A percentile compares a stretch with the other conserved stretches of the same genome.
These are phyloP conservation scores for Tetragonisca angustula DNA, from an alignment of 2,888 invertebrate species.

Conservation along the genomic window DNA sequence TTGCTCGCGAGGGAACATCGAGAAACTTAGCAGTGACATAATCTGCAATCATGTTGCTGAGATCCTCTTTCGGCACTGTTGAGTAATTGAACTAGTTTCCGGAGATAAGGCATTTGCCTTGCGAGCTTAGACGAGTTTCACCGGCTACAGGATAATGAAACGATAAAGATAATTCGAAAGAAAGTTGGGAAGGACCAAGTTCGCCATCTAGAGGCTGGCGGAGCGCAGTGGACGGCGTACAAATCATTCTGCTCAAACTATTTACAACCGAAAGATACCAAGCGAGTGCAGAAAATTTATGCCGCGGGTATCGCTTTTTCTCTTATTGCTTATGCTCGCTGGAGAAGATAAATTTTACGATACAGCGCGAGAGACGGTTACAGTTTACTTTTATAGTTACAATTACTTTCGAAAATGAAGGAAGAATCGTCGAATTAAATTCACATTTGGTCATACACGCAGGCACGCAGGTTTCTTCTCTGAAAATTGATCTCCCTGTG, in stretches of 20 bases:
- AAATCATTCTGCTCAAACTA: neutral
- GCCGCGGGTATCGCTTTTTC: too few species aligned
- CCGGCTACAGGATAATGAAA: conserved; percentile 75
- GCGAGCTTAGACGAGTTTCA: conserved; percentile 39
- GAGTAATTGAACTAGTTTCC: conserved; percentile 78
- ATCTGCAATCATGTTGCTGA: conserved; percentile 44
- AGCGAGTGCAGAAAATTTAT: neutral
- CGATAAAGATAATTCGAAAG: conserved; percentile 56
- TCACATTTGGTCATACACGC: too few species aligned
- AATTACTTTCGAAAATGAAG: too few species aligned
- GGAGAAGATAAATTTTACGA: neutral
- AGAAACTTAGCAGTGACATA: conserved; percentile 56
- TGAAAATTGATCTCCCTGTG: too few species aligned
- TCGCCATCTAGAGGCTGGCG: conserved; percentile 1
- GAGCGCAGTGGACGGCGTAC: neutral
- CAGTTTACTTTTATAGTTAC: too few species aligned
- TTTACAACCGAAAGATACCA: neutral
- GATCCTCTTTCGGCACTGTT: conserved; percentile 64
- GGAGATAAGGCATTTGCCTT: conserved; percentile 72
- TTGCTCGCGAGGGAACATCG: conserved; percentile 12
- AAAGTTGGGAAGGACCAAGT: conserved; percentile 24
- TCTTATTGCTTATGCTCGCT: too few species aligned
- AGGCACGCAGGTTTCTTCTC: too few species aligned
- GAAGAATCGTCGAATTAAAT: too few species aligned
- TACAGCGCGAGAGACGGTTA: too few species aligned